Percentiles rank a stretch among this genome's conserved stretches.
These are phyloP conservation scores for Drosophila pectinifera DNA, from an alignment of 1,140 invertebrate species.

Conservation along the genomic window DNA sequence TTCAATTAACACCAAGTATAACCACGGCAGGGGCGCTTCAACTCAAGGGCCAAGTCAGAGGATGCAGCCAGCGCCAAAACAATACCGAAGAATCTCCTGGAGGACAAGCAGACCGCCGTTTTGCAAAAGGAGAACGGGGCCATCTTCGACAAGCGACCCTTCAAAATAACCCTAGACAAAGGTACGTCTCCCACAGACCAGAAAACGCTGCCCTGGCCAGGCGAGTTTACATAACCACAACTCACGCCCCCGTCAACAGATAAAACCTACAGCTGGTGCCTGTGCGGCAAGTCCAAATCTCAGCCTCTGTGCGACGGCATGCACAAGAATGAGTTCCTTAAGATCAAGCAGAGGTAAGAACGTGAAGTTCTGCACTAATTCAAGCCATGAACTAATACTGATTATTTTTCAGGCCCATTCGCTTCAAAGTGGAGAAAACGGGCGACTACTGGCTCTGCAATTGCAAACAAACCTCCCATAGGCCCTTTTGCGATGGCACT, in stretches of 20 bases:
- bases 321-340: slow-evolving; percentile 91
- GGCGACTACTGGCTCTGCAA: slow-evolving; percentile 99
- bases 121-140: slow-evolving; percentile 89
- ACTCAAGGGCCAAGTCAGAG: slow-evolving; percentile 36
- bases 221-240: slow-evolving; percentile 75
- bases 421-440: slow-evolving; percentile 93
- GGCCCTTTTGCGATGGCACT: slow-evolving; percentile 99
- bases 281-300: slow-evolving; percentile 95
- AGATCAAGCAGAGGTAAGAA: slow-evolving; percentile 89
- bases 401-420: slow-evolving; percentile 89
- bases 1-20: neutral
- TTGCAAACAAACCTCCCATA: slow-evolving; percentile 97
- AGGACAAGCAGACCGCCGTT: slow-evolving; percentile 87
- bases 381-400: no score
- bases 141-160: slow-evolving; percentile 95
- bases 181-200: slow-evolving; percentile 73
- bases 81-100: slow-evolving; percentile 88
- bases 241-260: slow-evolving; percentile 78
- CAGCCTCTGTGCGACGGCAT: slow-evolving; percentile 98
- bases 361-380: no score
- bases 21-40: slow-evolving; percentile 54
- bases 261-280: slow-evolving; percentile 97
- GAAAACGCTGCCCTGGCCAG: neutral
- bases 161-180: slow-evolving; percentile 90
- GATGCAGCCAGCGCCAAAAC: slow-evolving; percentile 66